phyloP scores from a whole-genome alignment of 2,113 vertebrate species.

The Ornithorhynchus anatinus region DNA sequence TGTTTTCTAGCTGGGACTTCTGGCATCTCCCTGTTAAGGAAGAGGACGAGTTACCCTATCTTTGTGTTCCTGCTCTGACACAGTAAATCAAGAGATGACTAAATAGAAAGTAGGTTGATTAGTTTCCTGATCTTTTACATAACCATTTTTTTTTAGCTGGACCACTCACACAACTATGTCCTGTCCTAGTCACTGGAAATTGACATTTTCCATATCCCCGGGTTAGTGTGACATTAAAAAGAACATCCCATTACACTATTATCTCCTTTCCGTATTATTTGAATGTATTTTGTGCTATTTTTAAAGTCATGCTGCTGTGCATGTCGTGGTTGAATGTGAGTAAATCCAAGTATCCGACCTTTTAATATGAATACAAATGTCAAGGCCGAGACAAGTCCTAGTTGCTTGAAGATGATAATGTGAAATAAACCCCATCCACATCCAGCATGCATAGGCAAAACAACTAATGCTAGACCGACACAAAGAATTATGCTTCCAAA shows the following conservation, averaged over 20 bases:
- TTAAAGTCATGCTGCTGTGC: conserved; percentile 44
- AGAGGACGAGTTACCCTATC: neutral
- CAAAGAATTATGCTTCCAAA: neutral
- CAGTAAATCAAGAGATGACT: conserved; percentile 14
- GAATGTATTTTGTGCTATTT: conserved; percentile 44
- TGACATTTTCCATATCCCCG: conserved; percentile 38
- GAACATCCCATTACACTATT: conserved; percentile 12
- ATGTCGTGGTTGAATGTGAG: conserved; percentile 38
- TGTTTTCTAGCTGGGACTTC: neutral
- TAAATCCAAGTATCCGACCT: conserved; percentile 46
- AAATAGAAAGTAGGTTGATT: conserved; percentile 22
- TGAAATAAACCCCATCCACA: neutral
- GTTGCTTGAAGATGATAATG: conserved; percentile 20
- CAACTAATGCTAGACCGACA: conserved; percentile 14
- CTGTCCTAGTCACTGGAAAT: conserved; percentile 23
- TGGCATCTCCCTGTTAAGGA: neutral
- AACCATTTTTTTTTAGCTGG: conserved; percentile 10
- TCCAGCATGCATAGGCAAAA: neutral
- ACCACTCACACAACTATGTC: neutral
- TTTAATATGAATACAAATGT: conserved; percentile 50
- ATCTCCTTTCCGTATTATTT: conserved; percentile 44
- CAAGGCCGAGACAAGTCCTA: conserved; percentile 7
- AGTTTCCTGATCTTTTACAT: conserved; percentile 1
- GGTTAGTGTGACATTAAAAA: conserved; percentile 50
- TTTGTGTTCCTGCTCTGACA: neutral